Percentiles rank a stretch among this genome's conserved stretches.
Conservation (phyloP, 2,797 vertebrate genomes). For the Gallirallus australis region DNA sequence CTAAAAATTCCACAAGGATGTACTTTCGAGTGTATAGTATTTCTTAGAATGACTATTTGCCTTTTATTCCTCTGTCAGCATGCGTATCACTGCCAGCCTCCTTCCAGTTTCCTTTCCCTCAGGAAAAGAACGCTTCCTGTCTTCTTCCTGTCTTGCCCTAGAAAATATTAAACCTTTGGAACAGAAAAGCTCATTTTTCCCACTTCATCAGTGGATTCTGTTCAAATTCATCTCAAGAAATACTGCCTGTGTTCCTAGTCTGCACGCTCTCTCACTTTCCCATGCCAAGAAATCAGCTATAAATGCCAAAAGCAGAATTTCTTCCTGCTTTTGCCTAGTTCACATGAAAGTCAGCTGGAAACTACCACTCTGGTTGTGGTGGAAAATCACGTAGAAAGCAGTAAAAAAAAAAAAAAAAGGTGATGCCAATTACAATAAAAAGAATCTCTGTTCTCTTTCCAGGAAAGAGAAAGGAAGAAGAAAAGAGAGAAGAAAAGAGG, state of each 20-base stretch:
- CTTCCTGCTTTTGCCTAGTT: slow-evolving; percentile 66
- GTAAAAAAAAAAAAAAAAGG: not conserved
- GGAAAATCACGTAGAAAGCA: slow-evolving; percentile 62
- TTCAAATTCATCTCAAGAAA: slow-evolving; percentile 59
- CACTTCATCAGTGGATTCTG: slow-evolving; percentile 46
- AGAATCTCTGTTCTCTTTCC: slow-evolving; percentile 50
- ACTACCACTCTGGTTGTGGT: not conserved
- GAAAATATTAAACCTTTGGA: slow-evolving; percentile 64
- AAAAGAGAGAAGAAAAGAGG: not conserved
- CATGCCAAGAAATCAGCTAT: slow-evolving; percentile 56
- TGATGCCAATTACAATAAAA: slow-evolving; percentile 52
- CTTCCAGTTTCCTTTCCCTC: not conserved
- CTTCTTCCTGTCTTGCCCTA: slow-evolving; percentile 50
- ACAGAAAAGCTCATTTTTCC: slow-evolving; percentile 64
- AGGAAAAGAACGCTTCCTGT: slow-evolving; percentile 43
- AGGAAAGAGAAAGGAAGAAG: not conserved
- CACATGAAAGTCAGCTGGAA: slow-evolving; percentile 68
- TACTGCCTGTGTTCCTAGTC: slow-evolving; percentile 44
- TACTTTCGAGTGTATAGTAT: not conserved
- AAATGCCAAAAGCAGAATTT: slow-evolving; percentile 42
- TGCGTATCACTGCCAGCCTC: not conserved
- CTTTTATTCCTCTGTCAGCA: slow-evolving; percentile 5
- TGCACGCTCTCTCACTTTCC: slow-evolving; percentile 42
- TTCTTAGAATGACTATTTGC: not conserved
- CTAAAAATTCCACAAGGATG: not conserved